These are phyloP conservation scores for Apodemia zela DNA, from an alignment of 2,888 invertebrate genomes.

Conservation along the genomic window DNA sequence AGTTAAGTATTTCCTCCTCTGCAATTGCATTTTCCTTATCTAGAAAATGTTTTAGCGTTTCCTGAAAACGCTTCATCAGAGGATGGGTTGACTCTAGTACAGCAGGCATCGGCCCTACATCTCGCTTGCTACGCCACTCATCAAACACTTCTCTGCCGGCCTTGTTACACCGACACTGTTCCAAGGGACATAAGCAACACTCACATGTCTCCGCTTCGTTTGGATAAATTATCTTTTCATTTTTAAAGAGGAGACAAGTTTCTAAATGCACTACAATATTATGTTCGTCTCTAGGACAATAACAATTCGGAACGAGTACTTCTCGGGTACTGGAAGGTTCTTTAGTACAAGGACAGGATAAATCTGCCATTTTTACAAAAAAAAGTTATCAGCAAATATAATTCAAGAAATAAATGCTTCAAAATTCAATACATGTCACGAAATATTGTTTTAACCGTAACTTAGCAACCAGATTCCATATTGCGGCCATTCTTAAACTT, in stretches of 20 bases:
- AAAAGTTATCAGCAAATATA: constrained; percentile 33
- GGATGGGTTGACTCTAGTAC: constrained; percentile 87
- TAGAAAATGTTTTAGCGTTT: constrained; percentile 83
- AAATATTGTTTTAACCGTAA: background rate
- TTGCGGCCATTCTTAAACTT: background rate
- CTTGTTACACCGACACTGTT: constrained; percentile 51
- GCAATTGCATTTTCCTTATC: constrained; percentile 83
- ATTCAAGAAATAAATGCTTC: background rate
- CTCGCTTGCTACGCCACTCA: constrained; percentile 57
- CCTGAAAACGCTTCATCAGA: constrained; percentile 86
- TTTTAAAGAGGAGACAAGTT: constrained; percentile 53
- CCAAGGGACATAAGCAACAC: constrained; percentile 65
- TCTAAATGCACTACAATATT: constrained; percentile 55
- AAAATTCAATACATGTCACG: background rate
- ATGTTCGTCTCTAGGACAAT: constrained; percentile 55
- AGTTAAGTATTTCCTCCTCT: constrained; percentile 83
- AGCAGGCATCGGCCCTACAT: constrained; percentile 63
- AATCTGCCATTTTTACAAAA: constrained; percentile 39
- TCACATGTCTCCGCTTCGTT: constrained; percentile 41
- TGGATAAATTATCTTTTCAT: constrained; percentile 47
- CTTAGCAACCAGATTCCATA: background rate
- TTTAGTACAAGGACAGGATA: constrained; percentile 46
- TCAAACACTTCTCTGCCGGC: constrained; percentile 58
- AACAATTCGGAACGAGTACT: constrained; percentile 41
- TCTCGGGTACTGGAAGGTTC: constrained; percentile 34